Conservation (phyloP, 2,797 vertebrate species). For the Rhodeus uyekii region DNA sequence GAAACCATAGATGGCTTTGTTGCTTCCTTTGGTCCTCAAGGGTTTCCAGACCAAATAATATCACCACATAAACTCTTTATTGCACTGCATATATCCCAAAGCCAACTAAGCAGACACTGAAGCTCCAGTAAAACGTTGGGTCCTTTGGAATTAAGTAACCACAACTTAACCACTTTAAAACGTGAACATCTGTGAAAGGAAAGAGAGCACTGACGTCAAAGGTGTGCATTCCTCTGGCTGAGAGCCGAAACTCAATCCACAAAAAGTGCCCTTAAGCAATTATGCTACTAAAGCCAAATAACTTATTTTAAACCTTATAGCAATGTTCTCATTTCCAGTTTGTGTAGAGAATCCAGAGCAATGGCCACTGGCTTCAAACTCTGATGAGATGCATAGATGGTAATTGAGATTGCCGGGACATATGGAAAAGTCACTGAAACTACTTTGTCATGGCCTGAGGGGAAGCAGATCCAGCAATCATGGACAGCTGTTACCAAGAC, state of each 20-base stretch:
- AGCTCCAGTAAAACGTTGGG: not conserved
- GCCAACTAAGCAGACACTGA: not conserved
- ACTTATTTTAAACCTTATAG: not conserved
- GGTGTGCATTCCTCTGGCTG: not conserved
- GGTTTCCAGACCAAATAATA: not conserved
- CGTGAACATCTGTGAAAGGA: conserved; percentile 50
- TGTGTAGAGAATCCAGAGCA: not conserved
- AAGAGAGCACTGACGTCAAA: conserved; percentile 18
- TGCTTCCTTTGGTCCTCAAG: not conserved
- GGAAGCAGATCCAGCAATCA: conserved; percentile 39
- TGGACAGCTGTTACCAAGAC: conserved; percentile 8
- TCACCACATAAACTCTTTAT: not conserved
- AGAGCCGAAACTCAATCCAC: not conserved
- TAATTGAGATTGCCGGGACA: conserved; percentile 3
- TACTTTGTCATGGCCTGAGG: conserved; percentile 37
- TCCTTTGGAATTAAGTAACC: conserved; percentile 27
- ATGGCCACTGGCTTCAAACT: not conserved
- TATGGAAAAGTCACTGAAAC: conserved; percentile 35
- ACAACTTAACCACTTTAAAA: conserved; percentile 53
- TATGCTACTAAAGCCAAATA: not conserved
- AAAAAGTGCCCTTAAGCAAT: conserved; percentile 12
- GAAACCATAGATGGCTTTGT: conserved; percentile 7
- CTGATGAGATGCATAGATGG: not conserved
- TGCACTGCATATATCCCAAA: not conserved
- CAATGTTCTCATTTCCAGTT: not conserved